phyloP scores from a whole-genome alignment of 2,797 vertebrate genomes.

The Coccyzus lansbergi region DNA sequence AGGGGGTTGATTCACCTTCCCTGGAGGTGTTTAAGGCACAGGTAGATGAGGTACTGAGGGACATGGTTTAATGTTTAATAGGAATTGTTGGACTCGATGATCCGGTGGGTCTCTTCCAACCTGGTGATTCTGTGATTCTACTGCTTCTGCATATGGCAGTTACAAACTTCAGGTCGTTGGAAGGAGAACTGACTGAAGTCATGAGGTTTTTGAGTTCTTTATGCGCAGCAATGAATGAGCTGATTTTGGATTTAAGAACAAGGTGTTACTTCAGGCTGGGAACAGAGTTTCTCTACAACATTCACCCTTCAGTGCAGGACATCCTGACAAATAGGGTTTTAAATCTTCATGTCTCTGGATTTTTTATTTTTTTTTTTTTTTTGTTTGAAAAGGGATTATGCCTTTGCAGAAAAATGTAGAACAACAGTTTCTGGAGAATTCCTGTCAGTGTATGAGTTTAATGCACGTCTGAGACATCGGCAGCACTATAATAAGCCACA shows the following conservation, averaged over 20 bases:
- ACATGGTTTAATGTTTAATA: too few relatives aligned
- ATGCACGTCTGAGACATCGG: conserved; percentile 51
- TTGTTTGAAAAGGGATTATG: conserved; percentile 29
- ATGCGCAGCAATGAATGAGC: not conserved
- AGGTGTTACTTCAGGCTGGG: not conserved
- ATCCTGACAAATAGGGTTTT: conserved; percentile 14
- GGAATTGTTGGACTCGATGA: too few relatives aligned
- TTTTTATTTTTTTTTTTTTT: not conserved
- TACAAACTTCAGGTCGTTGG: not conserved
- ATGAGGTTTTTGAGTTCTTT: not conserved
- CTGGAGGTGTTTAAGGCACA: too few relatives aligned
- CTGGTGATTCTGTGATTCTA: too few relatives aligned
- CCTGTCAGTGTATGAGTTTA: conserved; percentile 36
- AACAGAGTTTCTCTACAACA: not conserved
- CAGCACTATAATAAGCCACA: conserved; percentile 58
- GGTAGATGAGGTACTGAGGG: too few relatives aligned
- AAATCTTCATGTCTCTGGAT: not conserved
- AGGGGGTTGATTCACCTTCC: too few relatives aligned
- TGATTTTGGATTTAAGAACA: not conserved
- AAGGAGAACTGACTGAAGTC: not conserved
- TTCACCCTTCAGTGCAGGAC: not conserved
- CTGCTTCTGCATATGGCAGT: too few relatives aligned
- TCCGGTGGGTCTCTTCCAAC: too few relatives aligned
- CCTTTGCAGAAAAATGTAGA: conserved; percentile 21
- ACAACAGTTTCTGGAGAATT: conserved; percentile 42